These are phyloP conservation scores for Sciurus vulgaris DNA, from an alignment of 2,797 vertebrate genomes.

Conservation along the genomic window DNA sequence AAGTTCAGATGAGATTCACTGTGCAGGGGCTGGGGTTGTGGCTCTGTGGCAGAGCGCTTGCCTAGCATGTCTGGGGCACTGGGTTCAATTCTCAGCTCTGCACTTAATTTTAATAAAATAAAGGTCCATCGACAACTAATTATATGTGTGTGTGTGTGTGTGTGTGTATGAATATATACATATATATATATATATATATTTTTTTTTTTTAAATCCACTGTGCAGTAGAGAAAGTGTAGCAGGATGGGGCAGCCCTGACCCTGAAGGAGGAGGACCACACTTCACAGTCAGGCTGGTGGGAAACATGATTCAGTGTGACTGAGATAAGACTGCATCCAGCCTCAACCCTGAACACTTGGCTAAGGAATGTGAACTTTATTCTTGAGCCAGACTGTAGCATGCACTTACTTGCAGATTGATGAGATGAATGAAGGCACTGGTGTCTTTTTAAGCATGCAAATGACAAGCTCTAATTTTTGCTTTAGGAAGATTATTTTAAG, in stretches of 20 bases:
- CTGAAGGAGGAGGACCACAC: neutral
- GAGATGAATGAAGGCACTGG: conserved; percentile 64
- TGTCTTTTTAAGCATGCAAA: neutral
- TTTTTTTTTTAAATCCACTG: neutral
- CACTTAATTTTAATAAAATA: no score
- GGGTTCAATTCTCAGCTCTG: no score
- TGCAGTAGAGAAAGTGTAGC: neutral
- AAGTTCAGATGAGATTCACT: neutral
- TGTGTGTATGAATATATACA: no score
- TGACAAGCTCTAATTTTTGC: conserved; percentile 56
- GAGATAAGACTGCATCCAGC: neutral
- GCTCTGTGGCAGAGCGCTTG: no score
- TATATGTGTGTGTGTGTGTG: no score
- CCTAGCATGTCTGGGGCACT: no score
- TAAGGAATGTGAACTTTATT: conserved; percentile 48
- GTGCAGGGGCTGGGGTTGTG: neutral
- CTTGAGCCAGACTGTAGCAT: neutral
- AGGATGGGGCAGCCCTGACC: neutral
- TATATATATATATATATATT: no score
- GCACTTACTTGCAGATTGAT: neutral
- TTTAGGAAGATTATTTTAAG: conserved; percentile 63
- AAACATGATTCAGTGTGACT: neutral
- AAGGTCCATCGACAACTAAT: no score
- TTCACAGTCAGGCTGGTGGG: neutral
- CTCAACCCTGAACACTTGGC: neutral